Evolutionary conservation across 2,113 vertebrate genomes (phyloP).

Genomic region (Zosterops pallidus): DNA sequence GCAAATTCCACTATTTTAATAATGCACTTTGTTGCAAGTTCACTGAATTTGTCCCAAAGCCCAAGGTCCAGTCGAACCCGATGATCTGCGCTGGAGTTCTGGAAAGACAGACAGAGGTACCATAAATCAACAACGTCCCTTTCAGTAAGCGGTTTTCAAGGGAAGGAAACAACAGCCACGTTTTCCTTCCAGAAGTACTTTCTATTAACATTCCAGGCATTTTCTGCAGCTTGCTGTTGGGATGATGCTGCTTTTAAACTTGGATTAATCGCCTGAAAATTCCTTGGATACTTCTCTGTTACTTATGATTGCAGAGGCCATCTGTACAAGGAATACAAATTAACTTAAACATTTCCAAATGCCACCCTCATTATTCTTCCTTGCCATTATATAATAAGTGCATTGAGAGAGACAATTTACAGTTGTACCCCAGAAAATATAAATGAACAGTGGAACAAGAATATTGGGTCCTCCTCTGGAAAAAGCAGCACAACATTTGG

Average conservation of each 20-base stretch:
- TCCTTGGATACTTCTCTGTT: conserved; percentile 34
- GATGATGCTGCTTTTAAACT: conserved; percentile 22
- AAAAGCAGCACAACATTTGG: conserved; percentile 38
- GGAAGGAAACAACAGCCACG: background rate
- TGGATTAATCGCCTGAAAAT: conserved; percentile 32
- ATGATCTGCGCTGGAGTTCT: conserved; percentile 97
- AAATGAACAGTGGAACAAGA: conserved; percentile 40
- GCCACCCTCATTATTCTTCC: conserved; percentile 53
- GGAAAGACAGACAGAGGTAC: conserved; percentile 46
- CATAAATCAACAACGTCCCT: background rate
- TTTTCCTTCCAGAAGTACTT: background rate
- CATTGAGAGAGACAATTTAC: conserved; percentile 54
- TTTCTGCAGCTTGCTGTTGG: conserved; percentile 12
- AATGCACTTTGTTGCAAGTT: conserved; percentile 99
- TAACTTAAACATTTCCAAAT: conserved; percentile 64
- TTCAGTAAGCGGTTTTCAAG: background rate
- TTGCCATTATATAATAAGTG: conserved; percentile 33
- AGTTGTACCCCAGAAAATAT: conserved; percentile 39
- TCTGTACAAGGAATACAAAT: conserved; percentile 58
- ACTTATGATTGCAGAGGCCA: conserved; percentile 56
- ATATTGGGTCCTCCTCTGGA: conserved; percentile 21
- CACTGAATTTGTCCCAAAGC: conserved; percentile 99
- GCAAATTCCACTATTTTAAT: conserved; percentile 99
- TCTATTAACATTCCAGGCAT: conserved; percentile 2
- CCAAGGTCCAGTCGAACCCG: conserved; percentile 95